A percentile compares a stretch with the other conserved stretches of the same genome.
Evolutionary conservation across 2,888 invertebrate species (phyloP).

Genomic region (Mythimna ferrago): DNA sequence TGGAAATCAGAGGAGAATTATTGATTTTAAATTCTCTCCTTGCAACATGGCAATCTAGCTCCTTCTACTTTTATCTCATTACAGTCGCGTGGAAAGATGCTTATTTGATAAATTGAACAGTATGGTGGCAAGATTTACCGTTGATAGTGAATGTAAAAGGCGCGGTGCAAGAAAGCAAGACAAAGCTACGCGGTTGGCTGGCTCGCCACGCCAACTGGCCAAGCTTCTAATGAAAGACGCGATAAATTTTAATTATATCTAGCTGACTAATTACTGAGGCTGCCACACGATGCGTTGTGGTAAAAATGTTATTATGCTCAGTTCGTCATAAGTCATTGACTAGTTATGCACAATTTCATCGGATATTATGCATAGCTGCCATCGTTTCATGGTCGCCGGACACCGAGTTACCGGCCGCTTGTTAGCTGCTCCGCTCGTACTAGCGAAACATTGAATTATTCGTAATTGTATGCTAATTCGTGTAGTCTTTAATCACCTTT

Average conservation of each 20-base stretch:
- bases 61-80: conserved; percentile 50
- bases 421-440: conserved; percentile 48
- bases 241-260: conserved; percentile 85
- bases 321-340: conserved; percentile 75
- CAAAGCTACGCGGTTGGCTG: conserved; percentile 75
- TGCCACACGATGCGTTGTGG: conserved; percentile 63
- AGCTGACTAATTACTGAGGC: conserved; percentile 76
- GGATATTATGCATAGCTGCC: conserved; percentile 67
- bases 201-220: conserved; percentile 75
- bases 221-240: conserved; percentile 82
- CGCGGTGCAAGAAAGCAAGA: conserved; percentile 81
- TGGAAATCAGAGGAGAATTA: conserved; percentile 5
- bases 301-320: conserved; percentile 71
- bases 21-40: conserved; percentile 21
- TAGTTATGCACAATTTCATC: conserved; percentile 80
- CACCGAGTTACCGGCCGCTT: conserved; percentile 43
- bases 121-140: conserved; percentile 77
- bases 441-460: conserved; percentile 53
- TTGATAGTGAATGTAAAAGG: conserved; percentile 78
- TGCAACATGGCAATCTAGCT: conserved; percentile 22
- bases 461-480: conserved; percentile 56
- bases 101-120: conserved; percentile 75
- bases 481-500: conserved; percentile 45
- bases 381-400: conserved; percentile 62
- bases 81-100: conserved; percentile 65